phyloP scores from a whole-genome alignment of 2,797 vertebrate species.

The Xerus rutilus region DNA sequence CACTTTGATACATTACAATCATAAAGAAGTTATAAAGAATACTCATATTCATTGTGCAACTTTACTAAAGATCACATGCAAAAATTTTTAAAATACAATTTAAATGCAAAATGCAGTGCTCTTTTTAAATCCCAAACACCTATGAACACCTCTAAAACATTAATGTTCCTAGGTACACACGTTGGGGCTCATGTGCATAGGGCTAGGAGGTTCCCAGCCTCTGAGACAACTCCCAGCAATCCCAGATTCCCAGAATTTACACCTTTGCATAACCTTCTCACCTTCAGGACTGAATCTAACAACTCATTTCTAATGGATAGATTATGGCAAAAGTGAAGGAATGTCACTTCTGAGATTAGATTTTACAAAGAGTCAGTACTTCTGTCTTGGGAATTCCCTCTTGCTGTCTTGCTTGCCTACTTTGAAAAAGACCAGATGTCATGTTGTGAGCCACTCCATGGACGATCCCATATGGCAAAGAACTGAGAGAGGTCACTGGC shows the following conservation, averaged over 20 bases:
- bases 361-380: neutral
- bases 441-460: neutral
- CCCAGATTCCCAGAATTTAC: too few species aligned
- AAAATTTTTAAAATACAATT: neutral
- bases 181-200: neutral
- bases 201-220: neutral
- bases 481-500: neutral
- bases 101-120: neutral
- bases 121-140: neutral
- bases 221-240: neutral
- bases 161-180: neutral
- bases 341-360: neutral
- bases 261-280: neutral
- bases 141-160: neutral
- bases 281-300: neutral
- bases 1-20: neutral
- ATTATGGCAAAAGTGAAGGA: neutral
- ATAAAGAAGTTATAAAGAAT: neutral
- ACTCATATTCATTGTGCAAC: neutral
- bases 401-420: neutral
- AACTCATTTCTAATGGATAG: neutral
- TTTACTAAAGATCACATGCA: neutral
- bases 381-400: neutral
- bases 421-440: neutral
- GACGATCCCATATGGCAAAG: neutral